Evolutionary conservation across 2,888 invertebrate species (phyloP).

Genomic region (Drosophila mimica): DNA sequence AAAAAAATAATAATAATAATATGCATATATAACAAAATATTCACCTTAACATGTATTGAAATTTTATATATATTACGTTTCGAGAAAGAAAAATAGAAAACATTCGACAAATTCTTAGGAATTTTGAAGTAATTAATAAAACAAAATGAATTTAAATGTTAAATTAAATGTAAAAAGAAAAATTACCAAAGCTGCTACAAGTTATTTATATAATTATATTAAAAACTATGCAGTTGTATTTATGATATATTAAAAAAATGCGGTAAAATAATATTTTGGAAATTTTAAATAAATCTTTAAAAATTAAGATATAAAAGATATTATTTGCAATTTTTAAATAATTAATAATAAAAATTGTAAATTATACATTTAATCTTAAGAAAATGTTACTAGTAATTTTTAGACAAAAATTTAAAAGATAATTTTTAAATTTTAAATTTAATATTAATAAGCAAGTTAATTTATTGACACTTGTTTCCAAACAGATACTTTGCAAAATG

Average conservation of each 20-base stretch:
- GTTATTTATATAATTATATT: not conserved
- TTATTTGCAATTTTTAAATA: not conserved
- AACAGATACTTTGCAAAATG: too few species aligned
- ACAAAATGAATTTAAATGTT: not conserved
- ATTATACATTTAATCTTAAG: not conserved
- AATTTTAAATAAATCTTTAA: not conserved
- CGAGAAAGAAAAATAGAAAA: not conserved
- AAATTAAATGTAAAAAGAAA: not conserved
- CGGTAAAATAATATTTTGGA: not conserved
- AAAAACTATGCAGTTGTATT: not conserved
- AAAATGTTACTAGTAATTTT: not conserved
- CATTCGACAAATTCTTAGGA: not conserved
- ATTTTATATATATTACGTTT: not conserved
- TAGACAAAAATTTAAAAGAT: rapidly evolving
- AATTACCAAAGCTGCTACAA: rapidly evolving
- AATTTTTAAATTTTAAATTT: not conserved
- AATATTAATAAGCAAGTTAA: not conserved
- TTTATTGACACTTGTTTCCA: not conserved
- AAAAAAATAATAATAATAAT: too few species aligned
- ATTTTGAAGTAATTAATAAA: not conserved
- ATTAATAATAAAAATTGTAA: not conserved
- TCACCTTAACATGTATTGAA: not conserved
- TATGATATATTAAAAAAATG: too few species aligned
- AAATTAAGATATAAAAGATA: not conserved
- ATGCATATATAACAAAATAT: not conserved